A percentile compares a stretch with the other conserved stretches of the same genome.
Conservation (phyloP, 2,888 invertebrate species). For the Atherix ibis region DNA sequence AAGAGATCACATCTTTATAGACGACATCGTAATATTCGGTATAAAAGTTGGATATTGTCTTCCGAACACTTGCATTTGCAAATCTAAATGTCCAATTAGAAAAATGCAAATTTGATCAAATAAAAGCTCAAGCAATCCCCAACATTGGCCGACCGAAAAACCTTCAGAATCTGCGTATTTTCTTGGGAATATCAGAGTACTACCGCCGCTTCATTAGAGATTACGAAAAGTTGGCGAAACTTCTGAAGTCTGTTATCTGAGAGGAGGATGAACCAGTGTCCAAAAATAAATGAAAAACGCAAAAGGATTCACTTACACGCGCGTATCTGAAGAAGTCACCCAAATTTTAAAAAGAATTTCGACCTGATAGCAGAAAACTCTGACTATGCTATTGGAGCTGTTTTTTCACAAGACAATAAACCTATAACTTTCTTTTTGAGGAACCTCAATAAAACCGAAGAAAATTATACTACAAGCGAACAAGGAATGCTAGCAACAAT, state of each 20-base stretch:
- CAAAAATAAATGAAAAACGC: conserved; percentile 11
- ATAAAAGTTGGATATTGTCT: conserved; percentile 8
- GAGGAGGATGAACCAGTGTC: conserved; percentile 12
- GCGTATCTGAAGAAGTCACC: conserved; percentile 12
- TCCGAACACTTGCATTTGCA: conserved; percentile 6
- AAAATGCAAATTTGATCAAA: conserved; percentile 14
- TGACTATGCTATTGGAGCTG: conserved; percentile 17
- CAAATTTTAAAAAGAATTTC: conserved; percentile 20
- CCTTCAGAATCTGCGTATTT: conserved; percentile 12
- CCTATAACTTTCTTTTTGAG: conserved; percentile 20
- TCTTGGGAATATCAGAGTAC: conserved; percentile 10
- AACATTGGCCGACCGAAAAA: conserved; percentile 12
- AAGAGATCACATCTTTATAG: conserved; percentile 11
- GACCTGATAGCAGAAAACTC: conserved; percentile 20
- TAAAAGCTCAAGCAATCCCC: conserved; percentile 11
- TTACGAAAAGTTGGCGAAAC: conserved; percentile 12
- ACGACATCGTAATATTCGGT: conserved; percentile 14
- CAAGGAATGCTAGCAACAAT: conserved; percentile 24
- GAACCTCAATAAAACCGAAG: conserved; percentile 16
- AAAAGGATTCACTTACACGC: conserved; percentile 8
- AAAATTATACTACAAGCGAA: conserved; percentile 20
- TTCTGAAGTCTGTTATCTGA: conserved; percentile 10
- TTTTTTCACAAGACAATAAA: conserved; percentile 18
- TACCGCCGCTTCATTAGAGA: conserved; percentile 8
- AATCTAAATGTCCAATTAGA: conserved; percentile 15